phyloP scores from a whole-genome alignment of 2,888 invertebrate genomes.

The Oscheius onirici region DNA sequence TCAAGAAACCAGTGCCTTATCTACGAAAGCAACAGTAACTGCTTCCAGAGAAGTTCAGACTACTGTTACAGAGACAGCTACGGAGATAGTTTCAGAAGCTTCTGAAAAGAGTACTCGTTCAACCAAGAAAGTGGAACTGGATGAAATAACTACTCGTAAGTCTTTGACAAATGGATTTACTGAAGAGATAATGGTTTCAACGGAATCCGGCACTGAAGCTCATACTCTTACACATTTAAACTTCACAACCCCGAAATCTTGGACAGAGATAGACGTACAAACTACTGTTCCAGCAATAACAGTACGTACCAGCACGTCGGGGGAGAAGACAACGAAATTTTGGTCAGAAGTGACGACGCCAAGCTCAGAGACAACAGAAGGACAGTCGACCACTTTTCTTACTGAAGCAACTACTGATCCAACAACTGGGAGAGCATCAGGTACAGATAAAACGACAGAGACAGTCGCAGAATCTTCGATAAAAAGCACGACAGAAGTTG shows the following conservation, averaged over 20 bases:
- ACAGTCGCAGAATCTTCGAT: too few relatives aligned
- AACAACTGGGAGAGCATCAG: background rate
- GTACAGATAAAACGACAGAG: background rate
- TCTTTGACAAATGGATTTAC: background rate
- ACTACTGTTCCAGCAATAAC: too few relatives aligned
- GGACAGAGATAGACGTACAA: too few relatives aligned
- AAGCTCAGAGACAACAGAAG: background rate
- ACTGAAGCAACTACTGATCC: background rate
- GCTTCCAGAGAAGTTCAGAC: background rate
- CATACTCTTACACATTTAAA: too few relatives aligned
- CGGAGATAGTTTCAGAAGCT: background rate
- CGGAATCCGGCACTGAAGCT: too few relatives aligned
- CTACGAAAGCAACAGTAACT: conserved; percentile 1
- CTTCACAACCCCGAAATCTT: too few relatives aligned
- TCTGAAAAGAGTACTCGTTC: background rate
- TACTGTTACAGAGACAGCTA: background rate
- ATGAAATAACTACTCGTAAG: background rate
- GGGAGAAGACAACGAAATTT: too few relatives aligned
- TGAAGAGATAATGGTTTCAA: background rate
- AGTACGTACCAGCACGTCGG: too few relatives aligned
- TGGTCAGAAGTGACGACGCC: too few relatives aligned
- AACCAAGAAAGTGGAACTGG: background rate
- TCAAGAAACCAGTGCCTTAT: background rate
- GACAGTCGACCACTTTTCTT: background rate
- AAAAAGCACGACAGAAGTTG: background rate